Base-by-base conservation (phyloP, 1,140 invertebrate genomes). In the Lepidurus packardi region DNA sequence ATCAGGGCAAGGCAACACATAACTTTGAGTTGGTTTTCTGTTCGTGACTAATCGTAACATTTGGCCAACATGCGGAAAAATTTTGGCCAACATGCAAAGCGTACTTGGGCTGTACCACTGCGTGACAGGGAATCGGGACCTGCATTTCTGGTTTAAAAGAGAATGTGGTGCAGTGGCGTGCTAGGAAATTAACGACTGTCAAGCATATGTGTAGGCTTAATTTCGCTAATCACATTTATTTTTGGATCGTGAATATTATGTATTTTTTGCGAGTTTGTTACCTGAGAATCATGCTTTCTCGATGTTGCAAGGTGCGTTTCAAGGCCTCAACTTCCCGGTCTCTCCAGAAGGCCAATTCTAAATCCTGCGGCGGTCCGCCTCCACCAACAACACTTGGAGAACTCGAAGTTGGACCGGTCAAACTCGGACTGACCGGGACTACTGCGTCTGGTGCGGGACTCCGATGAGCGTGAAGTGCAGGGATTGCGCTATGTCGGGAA, bases 371-470 rank as follows among this genome's bases (percentile, higher is more conserved):
- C 42, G 88, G 88, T 74, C 79, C 81, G 43, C 87, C 85, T 73
- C 84, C 86, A 82, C 87, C 81, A 85, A 87, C 91, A 81, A 87
- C 89, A 79, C 87, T 88, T 25, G 47, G 73, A 45, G 16, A 75
- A 75, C 44, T 47, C 73, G 25, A 75, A 53, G 45, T 73, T 21
- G 42, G n/a, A 73, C 10, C 76, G 78, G 53, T 80, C 34, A 41
- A 80, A 79, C 11, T 79, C 76, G 9, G 79, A 81, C 41, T 81
- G 80, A 10, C 80, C 74, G n/a, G 80, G 80, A 9, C 81, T 25
- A 7, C 79, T 78, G 3, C 76, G 74, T 21, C 79, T 77, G 21
- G 77, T 44, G 24, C 44, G 75, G 76, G 80, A 81, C 87, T 89
- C 83, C 85, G 86, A 80, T 84, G 85, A 13, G 53, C 16, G 53